Percentiles rank a stretch among this genome's conserved stretches.
These are phyloP conservation scores for Lampropteryx suffumata DNA, from an alignment of 2,888 invertebrate genomes.

Conservation along the genomic window DNA sequence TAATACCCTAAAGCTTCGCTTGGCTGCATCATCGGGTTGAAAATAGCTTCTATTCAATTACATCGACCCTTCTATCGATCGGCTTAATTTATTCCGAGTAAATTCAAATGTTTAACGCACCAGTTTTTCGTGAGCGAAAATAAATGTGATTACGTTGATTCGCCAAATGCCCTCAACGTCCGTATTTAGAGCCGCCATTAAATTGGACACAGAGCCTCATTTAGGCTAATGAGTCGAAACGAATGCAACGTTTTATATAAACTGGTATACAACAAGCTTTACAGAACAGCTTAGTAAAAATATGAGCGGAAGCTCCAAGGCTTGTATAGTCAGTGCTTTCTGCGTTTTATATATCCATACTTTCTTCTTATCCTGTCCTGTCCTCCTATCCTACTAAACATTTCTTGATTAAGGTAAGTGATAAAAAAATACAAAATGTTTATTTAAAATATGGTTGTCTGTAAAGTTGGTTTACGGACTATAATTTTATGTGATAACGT, in stretches of 20 bases:
- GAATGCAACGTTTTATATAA: background rate
- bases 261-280: background rate
- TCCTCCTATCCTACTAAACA: too few species aligned
- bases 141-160: slow-evolving; percentile 16
- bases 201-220: slow-evolving; percentile 15
- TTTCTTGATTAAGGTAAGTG: too few species aligned
- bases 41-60: background rate
- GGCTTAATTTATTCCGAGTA: slow-evolving; percentile 1
- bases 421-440: too few species aligned
- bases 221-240: slow-evolving; percentile 17
- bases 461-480: too few species aligned
- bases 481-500: too few species aligned
- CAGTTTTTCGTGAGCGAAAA: slow-evolving; percentile 19
- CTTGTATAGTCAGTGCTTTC: too few species aligned
- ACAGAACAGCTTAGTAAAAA: too few species aligned
- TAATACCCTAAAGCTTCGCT: too few species aligned
- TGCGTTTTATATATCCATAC: too few species aligned
- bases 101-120: slow-evolving; percentile 19
- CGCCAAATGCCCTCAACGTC: slow-evolving; percentile 8
- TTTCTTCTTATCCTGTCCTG: too few species aligned
- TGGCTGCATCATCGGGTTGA: background rate
- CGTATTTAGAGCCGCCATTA: slow-evolving; percentile 3
- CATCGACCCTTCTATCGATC: background rate
- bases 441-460: too few species aligned
- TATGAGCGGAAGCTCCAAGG: too few species aligned